phyloP scores from a whole-genome alignment of 2,113 vertebrate species.

The Periophthalmodon schlosseri region DNA sequence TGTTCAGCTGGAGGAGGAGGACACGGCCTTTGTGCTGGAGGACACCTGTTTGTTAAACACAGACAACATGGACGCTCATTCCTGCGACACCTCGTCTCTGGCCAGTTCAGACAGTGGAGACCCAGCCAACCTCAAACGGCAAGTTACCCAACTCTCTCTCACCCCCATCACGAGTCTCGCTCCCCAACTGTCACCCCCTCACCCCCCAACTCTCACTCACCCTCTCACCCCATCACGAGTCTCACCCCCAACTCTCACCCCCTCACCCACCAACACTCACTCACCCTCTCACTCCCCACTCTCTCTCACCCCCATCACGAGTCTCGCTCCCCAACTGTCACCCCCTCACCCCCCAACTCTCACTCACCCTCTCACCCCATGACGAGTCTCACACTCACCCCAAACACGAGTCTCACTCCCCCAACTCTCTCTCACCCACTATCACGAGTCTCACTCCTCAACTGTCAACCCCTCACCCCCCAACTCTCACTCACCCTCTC shows the following conservation, averaged over 20 bases:
- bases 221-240: too few species aligned
- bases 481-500: too few species aligned
- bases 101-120: conserved; percentile 98
- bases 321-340: too few species aligned
- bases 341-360: too few species aligned
- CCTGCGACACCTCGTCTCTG: conserved; percentile 94
- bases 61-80: conserved; percentile 90
- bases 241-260: too few species aligned
- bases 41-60: conserved; percentile 90
- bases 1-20: conserved; percentile 91
- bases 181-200: background rate
- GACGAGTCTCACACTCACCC: background rate
- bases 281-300: too few species aligned
- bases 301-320: background rate
- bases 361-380: too few species aligned
- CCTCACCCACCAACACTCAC: background rate
- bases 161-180: background rate
- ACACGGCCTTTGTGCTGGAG: conserved; percentile 91
- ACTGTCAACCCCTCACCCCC: background rate
- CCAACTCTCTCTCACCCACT: too few species aligned
- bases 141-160: conserved; percentile 17
- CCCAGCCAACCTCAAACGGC: conserved; percentile 88
- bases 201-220: background rate
- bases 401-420: too few species aligned
- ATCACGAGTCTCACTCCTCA: too few species aligned